Conservation (phyloP, 2,888 invertebrate genomes). For the Pristionchus japonicus region DNA sequence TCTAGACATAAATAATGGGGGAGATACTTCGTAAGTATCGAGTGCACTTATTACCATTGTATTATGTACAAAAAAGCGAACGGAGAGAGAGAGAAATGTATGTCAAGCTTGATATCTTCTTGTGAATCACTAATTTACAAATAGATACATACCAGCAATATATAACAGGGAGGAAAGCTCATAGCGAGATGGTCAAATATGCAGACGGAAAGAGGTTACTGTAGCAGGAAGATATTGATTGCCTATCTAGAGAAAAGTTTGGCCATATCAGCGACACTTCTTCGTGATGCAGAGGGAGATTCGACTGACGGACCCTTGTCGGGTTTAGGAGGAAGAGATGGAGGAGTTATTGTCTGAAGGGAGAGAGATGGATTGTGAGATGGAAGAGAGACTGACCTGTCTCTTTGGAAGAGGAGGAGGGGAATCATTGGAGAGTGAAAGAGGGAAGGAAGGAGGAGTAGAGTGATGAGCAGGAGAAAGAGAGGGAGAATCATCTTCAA, state of each 20-base stretch:
- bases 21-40: conserved; percentile 18
- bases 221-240: background rate
- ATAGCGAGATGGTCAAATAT: conserved; percentile 9
- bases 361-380: background rate
- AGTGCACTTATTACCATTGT: background rate
- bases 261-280: conserved; percentile 66
- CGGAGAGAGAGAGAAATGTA: conserved; percentile 3
- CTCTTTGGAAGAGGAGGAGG: conserved; percentile 46
- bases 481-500: conserved; percentile 6
- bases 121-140: conserved; percentile 6
- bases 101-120: conserved; percentile 2
- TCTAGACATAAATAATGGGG: background rate
- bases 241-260: conserved; percentile 54
- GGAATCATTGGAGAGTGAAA: conserved; percentile 20
- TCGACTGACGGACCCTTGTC: conserved; percentile 17
- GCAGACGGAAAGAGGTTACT: background rate
- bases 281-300: conserved; percentile 46
- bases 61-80: conserved; percentile 31
- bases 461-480: background rate
- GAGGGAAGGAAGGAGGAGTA: background rate
- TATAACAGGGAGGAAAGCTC: conserved; percentile 34
- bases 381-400: background rate
- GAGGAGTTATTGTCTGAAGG: conserved; percentile 35
- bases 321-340: conserved; percentile 44
- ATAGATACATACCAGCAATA: conserved; percentile 16